A percentile compares a stretch with the other conserved stretches of the same genome.
Conservation (phyloP, 1,140 invertebrate genomes). For the Rhopalosiphum padi region DNA sequence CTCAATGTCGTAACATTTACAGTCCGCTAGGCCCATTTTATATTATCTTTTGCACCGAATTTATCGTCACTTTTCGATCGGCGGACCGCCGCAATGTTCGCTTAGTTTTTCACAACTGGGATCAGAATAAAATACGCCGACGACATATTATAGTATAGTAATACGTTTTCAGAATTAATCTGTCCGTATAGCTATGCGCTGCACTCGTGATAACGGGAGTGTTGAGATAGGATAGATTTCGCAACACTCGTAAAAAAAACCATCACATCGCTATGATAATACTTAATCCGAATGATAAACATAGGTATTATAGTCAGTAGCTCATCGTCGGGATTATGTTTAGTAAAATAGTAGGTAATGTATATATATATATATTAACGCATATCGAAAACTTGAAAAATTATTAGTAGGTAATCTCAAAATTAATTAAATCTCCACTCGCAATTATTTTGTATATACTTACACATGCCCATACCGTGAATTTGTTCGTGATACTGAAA, state of each 20-base stretch:
- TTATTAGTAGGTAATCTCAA: neutral
- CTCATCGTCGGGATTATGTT: neutral
- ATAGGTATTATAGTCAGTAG: neutral
- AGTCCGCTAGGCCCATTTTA: neutral
- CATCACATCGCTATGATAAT: neutral
- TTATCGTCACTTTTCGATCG: neutral
- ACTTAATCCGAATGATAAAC: neutral
- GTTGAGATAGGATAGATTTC: neutral
- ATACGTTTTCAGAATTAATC: neutral
- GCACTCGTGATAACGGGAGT: neutral
- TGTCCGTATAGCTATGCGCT: neutral
- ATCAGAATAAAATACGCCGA: neutral
- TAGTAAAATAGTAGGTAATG: neutral
- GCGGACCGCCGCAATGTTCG: neutral
- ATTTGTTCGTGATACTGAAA: neutral
- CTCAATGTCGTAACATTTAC: neutral
- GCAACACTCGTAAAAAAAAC: neutral
- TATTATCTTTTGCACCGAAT: neutral
- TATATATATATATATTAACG: neutral
- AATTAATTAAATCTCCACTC: neutral
- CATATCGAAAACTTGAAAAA: neutral
- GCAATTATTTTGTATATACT: neutral
- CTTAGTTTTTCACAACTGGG: neutral
- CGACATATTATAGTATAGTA: no score
- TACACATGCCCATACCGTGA: neutral